Conservation (phyloP, 2,113 vertebrate species). For the Gasterosteus aculeatus region DNA sequence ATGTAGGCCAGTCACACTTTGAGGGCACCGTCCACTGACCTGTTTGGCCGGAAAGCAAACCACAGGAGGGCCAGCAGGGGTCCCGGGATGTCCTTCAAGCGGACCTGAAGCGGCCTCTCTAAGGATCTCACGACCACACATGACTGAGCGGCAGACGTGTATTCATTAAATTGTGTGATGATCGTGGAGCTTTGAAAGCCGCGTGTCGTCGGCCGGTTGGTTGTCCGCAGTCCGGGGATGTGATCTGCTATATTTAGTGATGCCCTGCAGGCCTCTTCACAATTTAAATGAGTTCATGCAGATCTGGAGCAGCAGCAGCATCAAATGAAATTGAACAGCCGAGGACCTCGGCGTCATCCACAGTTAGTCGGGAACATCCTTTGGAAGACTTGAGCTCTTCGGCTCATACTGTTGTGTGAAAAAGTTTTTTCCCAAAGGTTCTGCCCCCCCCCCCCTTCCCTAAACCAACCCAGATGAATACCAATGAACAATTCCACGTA, state of each 20-base stretch:
- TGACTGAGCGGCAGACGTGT: not conserved
- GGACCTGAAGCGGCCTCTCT: not conserved
- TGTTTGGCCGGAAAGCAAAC: not conserved
- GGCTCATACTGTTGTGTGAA: not conserved
- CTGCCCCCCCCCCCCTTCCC: not conserved
- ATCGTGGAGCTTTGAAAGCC: not conserved
- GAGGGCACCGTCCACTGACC: not conserved
- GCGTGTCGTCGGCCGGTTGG: not conserved
- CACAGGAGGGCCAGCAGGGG: not conserved
- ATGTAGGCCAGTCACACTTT: not conserved
- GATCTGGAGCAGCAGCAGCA: not conserved
- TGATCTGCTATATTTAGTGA: not conserved
- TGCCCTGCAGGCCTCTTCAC: not conserved
- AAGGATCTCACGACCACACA: not conserved
- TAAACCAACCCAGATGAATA: not conserved
- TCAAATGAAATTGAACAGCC: not conserved
- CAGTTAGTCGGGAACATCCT: not conserved
- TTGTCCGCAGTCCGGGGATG: not conserved
- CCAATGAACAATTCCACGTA: not conserved
- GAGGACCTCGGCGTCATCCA: not conserved
- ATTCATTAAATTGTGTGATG: not conserved
- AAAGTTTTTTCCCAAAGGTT: not conserved
- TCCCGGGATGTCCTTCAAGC: not conserved
- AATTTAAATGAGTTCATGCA: not conserved
- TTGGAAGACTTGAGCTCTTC: not conserved